Evolutionary conservation across 2,797 vertebrate genomes (phyloP).

Genomic region (Sebastes cheni): DNA sequence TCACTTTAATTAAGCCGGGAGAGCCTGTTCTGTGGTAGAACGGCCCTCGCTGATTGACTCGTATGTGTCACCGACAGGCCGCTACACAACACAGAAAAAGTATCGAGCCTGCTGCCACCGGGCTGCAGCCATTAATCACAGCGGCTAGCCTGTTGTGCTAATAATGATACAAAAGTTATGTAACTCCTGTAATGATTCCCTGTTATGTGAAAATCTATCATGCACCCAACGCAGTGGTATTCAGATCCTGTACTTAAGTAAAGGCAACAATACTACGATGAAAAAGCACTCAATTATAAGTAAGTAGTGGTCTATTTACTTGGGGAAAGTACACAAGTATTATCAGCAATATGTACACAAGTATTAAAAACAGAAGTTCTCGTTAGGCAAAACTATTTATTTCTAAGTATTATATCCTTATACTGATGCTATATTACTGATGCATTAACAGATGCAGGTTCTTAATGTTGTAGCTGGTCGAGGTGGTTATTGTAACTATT

Average conservation of each 20-base stretch:
- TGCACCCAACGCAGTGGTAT: background rate
- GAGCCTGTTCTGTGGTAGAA: slow-evolving; percentile 30
- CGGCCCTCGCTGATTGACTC: slow-evolving; percentile 58
- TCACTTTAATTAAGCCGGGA: slow-evolving; percentile 62
- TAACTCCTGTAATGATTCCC: background rate
- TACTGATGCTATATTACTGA: background rate
- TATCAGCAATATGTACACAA: background rate
- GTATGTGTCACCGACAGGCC: slow-evolving; percentile 36
- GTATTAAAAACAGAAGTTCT: background rate
- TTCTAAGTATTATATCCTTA: background rate
- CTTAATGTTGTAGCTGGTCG: background rate
- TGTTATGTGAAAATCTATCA: background rate
- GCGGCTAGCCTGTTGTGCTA: background rate
- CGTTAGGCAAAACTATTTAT: background rate
- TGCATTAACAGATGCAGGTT: background rate
- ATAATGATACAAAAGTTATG: slow-evolving; percentile 22
- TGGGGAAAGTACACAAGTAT: background rate
- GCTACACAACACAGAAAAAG: slow-evolving; percentile 20
- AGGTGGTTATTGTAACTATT: background rate
- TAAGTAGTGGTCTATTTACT: background rate
- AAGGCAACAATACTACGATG: background rate
- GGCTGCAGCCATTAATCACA: slow-evolving; percentile 43
- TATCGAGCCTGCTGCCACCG: background rate
- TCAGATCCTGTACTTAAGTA: background rate
- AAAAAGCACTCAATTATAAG: background rate